Evolutionary conservation across 2,797 vertebrate genomes (phyloP).

Genomic region (Enoplosus armatus): DNA sequence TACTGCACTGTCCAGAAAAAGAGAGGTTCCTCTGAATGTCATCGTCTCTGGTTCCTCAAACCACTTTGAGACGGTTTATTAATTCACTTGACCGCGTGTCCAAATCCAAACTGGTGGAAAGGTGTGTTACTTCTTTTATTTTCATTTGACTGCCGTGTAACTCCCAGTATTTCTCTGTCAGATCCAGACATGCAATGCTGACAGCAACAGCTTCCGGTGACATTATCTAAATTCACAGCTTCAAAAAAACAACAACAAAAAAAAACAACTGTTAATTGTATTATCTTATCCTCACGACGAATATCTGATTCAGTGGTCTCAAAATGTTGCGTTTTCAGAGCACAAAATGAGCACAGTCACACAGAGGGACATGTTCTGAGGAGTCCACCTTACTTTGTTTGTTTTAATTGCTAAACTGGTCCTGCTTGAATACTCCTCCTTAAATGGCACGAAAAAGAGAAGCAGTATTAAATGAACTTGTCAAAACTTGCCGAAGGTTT

Average conservation of each 20-base stretch:
- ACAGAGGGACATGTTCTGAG: not conserved
- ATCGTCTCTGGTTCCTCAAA: conserved; percentile 4
- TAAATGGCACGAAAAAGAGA: not conserved
- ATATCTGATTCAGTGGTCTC: not conserved
- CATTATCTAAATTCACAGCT: not conserved
- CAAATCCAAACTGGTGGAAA: not conserved
- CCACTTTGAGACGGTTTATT: conserved; percentile 1
- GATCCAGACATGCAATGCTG: not conserved
- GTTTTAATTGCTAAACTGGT: not conserved
- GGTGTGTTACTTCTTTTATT: not conserved
- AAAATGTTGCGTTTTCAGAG: not conserved
- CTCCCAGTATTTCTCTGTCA: not conserved
- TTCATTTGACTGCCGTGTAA: not conserved
- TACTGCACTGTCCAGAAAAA: conserved; percentile 11
- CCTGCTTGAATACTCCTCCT: not conserved
- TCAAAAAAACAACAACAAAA: no score
- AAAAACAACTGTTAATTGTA: no score
- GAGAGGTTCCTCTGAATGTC: conserved; percentile 15
- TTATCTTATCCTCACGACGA: not conserved
- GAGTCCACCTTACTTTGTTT: not conserved
- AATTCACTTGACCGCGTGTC: not conserved
- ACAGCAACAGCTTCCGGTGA: not conserved
- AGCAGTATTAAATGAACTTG: not conserved
- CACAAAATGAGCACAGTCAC: not conserved
- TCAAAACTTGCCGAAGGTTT: not conserved